Evolutionary conservation across 37 sponge, comb jelly and placozoan species (phyloP).

Genomic region (Ianthella basta): DNA sequence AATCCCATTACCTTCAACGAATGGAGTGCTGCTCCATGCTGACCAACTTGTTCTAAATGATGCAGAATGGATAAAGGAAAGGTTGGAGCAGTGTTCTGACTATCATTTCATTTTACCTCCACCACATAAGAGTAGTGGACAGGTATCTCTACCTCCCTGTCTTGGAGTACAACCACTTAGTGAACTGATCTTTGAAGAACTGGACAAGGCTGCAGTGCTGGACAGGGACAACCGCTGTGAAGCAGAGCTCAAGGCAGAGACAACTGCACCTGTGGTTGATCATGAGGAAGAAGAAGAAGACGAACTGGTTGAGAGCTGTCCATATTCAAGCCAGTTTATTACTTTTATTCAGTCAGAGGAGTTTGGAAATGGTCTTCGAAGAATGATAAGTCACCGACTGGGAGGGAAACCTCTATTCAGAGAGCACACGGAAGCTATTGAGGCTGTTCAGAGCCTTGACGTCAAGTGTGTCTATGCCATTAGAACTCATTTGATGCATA

Average conservation of each 20-base stretch:
- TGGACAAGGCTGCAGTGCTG: conserved; percentile 17
- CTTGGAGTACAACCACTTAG: conserved; percentile 49
- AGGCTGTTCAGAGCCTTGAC: conserved; percentile 1
- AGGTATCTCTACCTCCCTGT: conserved; percentile 30
- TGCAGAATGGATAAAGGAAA: neutral
- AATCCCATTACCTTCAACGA: neutral
- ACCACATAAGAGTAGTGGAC: conserved; percentile 21
- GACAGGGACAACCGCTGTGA: conserved; percentile 27
- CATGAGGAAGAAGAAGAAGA: too few species aligned
- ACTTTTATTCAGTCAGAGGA: conserved; percentile 2
- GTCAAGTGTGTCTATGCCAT: conserved; percentile 31
- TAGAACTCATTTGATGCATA: neutral
- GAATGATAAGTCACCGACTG: neutral
- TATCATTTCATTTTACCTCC: conserved; percentile 6
- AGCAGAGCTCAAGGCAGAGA: conserved; percentile 24
- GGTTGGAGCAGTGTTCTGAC: neutral
- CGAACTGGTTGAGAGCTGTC: neutral
- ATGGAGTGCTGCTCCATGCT: neutral
- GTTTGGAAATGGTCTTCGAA: conserved; percentile 21
- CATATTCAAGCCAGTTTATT: neutral
- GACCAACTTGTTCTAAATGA: conserved; percentile 22
- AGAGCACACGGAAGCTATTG: neutral
- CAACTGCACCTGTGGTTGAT: too few species aligned
- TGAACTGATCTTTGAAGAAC: conserved; percentile 37
- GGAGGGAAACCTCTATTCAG: conserved; percentile 2